Conservation (phyloP, 2,797 vertebrate genomes). For the Ptychobarbus kaznakovi region DNA sequence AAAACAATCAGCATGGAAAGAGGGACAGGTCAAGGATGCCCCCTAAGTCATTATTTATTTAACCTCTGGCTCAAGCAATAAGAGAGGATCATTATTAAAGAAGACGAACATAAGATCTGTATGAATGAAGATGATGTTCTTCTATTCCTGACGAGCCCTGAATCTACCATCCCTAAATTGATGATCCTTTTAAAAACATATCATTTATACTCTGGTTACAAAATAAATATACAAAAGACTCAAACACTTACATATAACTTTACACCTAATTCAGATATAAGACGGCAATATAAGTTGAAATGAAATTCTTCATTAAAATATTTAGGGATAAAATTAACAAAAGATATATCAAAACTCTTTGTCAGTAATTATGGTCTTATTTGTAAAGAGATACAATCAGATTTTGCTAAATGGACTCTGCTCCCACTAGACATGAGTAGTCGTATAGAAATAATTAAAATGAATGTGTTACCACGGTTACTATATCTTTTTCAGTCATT, state of each 20-base stretch:
- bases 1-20: constrained; percentile 10
- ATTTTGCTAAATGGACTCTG: neutral
- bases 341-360: constrained; percentile 9
- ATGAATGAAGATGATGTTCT: neutral
- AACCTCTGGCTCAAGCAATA: neutral
- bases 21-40: constrained; percentile 11
- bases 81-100: neutral
- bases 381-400: constrained; percentile 14
- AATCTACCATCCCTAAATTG: constrained; percentile 1
- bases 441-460: constrained; percentile 24
- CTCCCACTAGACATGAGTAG: neutral
- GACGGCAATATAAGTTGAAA: neutral
- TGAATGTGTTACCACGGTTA: constrained; percentile 7
- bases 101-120: neutral
- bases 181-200: constrained; percentile 16
- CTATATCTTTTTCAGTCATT: constrained; percentile 18
- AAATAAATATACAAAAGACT: constrained; percentile 26
- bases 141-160: neutral
- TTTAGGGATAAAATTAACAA: constrained; percentile 26
- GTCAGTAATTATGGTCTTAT: neutral
- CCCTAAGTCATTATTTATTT: neutral
- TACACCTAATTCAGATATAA: neutral
- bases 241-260: neutral
- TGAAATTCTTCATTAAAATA: constrained; percentile 17
- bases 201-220: constrained; percentile 9